These are phyloP conservation scores for Agriopis leucophaearia DNA, from an alignment of 2,888 invertebrate genomes.

Conservation along the genomic window DNA sequence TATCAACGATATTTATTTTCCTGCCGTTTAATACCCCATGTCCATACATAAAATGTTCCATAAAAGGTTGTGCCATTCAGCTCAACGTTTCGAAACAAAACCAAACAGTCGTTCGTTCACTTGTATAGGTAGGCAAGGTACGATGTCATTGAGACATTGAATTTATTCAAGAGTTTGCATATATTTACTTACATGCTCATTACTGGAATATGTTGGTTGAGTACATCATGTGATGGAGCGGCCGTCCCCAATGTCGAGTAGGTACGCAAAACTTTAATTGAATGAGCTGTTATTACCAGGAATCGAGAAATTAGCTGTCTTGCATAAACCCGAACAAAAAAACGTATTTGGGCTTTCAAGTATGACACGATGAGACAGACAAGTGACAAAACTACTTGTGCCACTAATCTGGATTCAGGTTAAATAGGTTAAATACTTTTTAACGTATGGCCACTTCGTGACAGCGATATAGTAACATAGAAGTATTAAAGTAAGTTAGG, in stretches of 20 bases:
- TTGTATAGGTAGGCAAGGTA: constrained; percentile 9
- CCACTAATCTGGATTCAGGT: not conserved
- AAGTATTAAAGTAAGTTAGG: constrained; percentile 7
- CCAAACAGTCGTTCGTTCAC: constrained; percentile 19
- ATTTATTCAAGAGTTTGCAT: constrained; percentile 29
- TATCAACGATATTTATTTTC: not conserved
- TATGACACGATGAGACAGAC: constrained; percentile 8
- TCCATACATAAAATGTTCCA: not conserved
- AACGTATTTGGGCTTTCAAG: too few relatives aligned
- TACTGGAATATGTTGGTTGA: constrained; percentile 17
- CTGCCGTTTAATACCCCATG: not conserved
- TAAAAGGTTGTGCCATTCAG: constrained; percentile 20
- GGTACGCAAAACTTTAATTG: constrained; percentile 65
- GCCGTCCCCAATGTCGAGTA: constrained; percentile 43
- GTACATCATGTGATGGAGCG: constrained; percentile 10
- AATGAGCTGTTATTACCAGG: constrained; percentile 60
- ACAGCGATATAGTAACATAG: constrained; percentile 36
- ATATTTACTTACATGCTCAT: constrained; percentile 26
- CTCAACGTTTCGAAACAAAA: constrained; percentile 24
- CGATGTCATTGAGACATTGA: constrained; percentile 28
- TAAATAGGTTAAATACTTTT: not conserved
- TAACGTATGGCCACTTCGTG: not conserved
- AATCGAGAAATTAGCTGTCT: constrained; percentile 55
- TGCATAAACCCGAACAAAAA: constrained; percentile 40
- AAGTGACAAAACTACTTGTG: not conserved